These are phyloP conservation scores for Luperina testacea DNA, from an alignment of 2,888 invertebrate species.

Conservation along the genomic window DNA sequence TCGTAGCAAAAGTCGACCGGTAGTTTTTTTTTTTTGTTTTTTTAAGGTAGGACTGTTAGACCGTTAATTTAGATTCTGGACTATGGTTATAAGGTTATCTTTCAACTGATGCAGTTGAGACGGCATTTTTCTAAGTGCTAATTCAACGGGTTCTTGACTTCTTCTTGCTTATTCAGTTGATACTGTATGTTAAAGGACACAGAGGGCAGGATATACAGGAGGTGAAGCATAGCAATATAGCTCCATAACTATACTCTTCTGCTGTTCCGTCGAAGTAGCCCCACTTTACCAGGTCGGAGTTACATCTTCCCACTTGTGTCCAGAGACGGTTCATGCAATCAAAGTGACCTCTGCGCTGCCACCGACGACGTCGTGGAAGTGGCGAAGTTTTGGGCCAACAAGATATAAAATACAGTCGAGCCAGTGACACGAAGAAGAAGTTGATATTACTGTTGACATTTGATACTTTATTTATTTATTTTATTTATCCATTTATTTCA, in stretches of 20 bases:
- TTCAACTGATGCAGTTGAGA: neutral
- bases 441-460: neutral
- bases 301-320: neutral
- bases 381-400: neutral
- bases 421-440: neutral
- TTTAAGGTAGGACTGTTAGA: conserved; percentile 26
- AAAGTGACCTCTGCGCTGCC: neutral
- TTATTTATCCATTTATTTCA: no score
- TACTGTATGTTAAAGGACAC: neutral
- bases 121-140: neutral
- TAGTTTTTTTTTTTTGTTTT: conserved; percentile 43
- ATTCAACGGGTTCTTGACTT: neutral
- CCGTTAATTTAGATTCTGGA: conserved; percentile 5
- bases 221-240: neutral
- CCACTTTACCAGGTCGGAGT: no score
- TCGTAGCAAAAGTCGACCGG: conserved; percentile 58
- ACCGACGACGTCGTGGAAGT: neutral
- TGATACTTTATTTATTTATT: no score
- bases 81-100: neutral
- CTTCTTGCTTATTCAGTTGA: neutral
- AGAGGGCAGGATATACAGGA: neutral
- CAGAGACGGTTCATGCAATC: neutral
- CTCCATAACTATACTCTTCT: neutral
- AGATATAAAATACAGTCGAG: neutral
- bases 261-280: no score